Base-by-base conservation (phyloP, 2,797 vertebrate species). In the Okamejei kenojei region DNA sequence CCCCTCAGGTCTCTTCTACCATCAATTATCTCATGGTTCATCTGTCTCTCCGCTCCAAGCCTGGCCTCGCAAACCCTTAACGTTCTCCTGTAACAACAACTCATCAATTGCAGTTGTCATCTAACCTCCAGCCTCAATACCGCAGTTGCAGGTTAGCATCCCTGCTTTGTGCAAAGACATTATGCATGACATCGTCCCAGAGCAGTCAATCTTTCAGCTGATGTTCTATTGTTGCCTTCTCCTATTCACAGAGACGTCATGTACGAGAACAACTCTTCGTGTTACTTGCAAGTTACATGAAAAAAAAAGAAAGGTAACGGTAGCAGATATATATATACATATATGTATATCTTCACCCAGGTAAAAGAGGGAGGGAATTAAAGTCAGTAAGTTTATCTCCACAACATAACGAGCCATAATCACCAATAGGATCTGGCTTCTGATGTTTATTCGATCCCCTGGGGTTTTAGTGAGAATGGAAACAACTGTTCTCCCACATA, bases 401-500 rank as follows among this genome's bases (percentile, higher is more conserved):
- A 17, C 15, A 15, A 86, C 0, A 13, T 88, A 88, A 79, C 21
- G 38, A 35, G 45, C 58, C 7, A 82, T 88, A 88, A 88, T 88
- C 68, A 88, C 11, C 61, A 65, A 68, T n/a, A 68, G 61, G 81
- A 61, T 61, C 26, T 35, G 6, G 13, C n/a, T 88, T 63, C n/a
- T 68, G 0, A 11, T 65, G 84, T 68, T 35, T 65, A 63, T 32
- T 26, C 26, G 11, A 86, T 29, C 65, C 29, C 21, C 82, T 0
- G 61, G 61, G n/a, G 61, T 35, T 21, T 35, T 32, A 1, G 8
- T 21, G n/a, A 86, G 82, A 68, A 15, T 88, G 29, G 61, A 32
- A 61, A 68, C 17, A 61, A 68, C 61, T 68, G 84, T 88, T 88
- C 84, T 68, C 61, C 21, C 84, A 35, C 84, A 88, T 88, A 68